Conservation (phyloP, 2,797 vertebrate species). For the Acanthopagrus latus region DNA sequence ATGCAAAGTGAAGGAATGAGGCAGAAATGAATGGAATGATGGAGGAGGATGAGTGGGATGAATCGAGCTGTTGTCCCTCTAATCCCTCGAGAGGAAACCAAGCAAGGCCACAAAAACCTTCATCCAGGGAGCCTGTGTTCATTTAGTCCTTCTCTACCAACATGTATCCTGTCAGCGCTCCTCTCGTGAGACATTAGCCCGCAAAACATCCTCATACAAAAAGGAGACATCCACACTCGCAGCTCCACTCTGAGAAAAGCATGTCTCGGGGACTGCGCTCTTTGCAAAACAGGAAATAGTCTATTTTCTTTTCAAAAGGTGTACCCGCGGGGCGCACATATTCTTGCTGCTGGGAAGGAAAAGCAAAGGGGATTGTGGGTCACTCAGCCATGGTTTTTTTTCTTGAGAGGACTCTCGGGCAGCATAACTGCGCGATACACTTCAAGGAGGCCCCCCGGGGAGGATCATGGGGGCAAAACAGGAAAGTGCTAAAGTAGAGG, state of each 20-base stretch:
- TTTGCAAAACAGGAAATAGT: slow-evolving; percentile 76
- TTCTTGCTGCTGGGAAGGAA: slow-evolving; percentile 58
- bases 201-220: slow-evolving; percentile 42
- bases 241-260: slow-evolving; percentile 32
- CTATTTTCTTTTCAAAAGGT: slow-evolving; percentile 71
- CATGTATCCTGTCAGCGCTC: slow-evolving; percentile 36
- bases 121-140: slow-evolving; percentile 23
- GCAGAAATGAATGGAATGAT: slow-evolving; percentile 20
- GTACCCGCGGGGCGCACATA: slow-evolving; percentile 56
- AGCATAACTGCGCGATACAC: slow-evolving; percentile 39
- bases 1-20: not conserved
- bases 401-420: slow-evolving; percentile 51
- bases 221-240: slow-evolving; percentile 38
- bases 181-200: slow-evolving; percentile 38
- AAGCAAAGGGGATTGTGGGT: slow-evolving; percentile 58
- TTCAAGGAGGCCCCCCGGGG: slow-evolving; percentile 35
- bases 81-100: slow-evolving; percentile 43
- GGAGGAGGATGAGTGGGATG: slow-evolving; percentile 27
- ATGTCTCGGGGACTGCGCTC: slow-evolving; percentile 41
- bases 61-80: slow-evolving; percentile 45
- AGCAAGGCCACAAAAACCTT: slow-evolving; percentile 17
- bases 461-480: slow-evolving; percentile 62
- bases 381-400: slow-evolving; percentile 52
- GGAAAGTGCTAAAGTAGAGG: slow-evolving; percentile 67
- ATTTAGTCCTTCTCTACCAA: slow-evolving; percentile 42